Conservation (phyloP, 2,797 vertebrate species). For the Pangasius larnaudii region DNA sequence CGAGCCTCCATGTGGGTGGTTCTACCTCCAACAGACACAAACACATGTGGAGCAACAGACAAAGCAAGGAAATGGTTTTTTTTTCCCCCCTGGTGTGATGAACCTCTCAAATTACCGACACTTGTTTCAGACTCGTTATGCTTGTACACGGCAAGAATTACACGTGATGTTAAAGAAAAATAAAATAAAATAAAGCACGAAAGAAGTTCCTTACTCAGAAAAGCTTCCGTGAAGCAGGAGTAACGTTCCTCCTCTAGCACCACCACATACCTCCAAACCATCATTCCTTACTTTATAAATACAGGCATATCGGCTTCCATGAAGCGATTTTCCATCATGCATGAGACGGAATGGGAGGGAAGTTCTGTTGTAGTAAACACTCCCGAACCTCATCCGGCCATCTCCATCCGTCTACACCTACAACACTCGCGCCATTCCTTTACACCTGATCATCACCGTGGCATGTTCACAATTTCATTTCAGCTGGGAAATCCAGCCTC, state of each 20-base stretch:
- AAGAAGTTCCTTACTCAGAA: neutral
- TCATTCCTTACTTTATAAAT: neutral
- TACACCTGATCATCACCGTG: neutral
- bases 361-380: neutral
- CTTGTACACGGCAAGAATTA: neutral
- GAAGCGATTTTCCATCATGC: neutral
- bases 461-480: neutral
- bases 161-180: no score
- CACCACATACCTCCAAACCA: neutral
- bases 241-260: neutral
- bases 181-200: neutral
- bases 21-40: conserved; percentile 47
- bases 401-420: neutral
- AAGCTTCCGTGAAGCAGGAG: neutral
- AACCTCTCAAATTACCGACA: conserved; percentile 14
- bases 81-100: neutral
- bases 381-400: neutral
- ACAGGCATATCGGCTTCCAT: neutral
- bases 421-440: neutral
- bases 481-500: neutral
- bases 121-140: neutral
- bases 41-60: conserved; percentile 42
- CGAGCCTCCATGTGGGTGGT: conserved; percentile 58
- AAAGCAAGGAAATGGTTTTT: conserved; percentile 15
- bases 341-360: neutral